These are phyloP conservation scores for Epinephelus lanceolatus DNA, from an alignment of 2,113 vertebrate genomes.

Conservation along the genomic window DNA sequence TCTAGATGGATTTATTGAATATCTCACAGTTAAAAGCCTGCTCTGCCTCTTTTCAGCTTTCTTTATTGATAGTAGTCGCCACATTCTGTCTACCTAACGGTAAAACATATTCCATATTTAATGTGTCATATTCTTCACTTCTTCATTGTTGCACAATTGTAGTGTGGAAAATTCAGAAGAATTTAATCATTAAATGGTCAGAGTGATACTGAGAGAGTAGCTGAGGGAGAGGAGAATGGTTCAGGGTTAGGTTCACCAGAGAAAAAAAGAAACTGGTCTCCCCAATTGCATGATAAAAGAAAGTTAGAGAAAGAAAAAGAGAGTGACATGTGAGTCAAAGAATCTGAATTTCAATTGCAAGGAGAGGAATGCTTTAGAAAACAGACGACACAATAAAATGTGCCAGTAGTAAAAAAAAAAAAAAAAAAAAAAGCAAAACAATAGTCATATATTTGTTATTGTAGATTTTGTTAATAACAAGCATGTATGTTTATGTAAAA, in stretches of 20 bases:
- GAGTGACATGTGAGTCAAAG: conserved; percentile 58
- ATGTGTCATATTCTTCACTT: too few relatives aligned
- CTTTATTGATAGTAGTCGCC: too few relatives aligned
- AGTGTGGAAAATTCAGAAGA: neutral
- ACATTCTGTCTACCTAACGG: too few relatives aligned
- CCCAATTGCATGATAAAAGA: conserved; percentile 51
- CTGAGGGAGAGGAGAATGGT: neutral
- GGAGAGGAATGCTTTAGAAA: conserved; percentile 58
- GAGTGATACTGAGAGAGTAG: neutral
- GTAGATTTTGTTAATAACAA: neutral
- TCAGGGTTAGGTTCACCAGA: neutral
- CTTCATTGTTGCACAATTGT: neutral
- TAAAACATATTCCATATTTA: too few relatives aligned
- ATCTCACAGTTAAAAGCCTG: too few relatives aligned
- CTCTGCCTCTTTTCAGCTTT: too few relatives aligned
- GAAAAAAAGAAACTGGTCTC: conserved; percentile 25
- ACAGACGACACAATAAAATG: neutral
- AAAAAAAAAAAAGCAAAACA: neutral
- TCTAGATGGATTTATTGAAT: too few relatives aligned
- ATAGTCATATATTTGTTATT: neutral
- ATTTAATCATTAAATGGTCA: neutral
- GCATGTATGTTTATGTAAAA: neutral
- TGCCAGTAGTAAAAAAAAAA: neutral
- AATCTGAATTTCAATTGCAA: conserved; percentile 69
- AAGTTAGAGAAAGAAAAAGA: conserved; percentile 49